Evolutionary conservation across 2,113 vertebrate species (phyloP), one percentile per base, ranked within the genome.

Genomic region (Corythornis madagascariensis): DNA sequence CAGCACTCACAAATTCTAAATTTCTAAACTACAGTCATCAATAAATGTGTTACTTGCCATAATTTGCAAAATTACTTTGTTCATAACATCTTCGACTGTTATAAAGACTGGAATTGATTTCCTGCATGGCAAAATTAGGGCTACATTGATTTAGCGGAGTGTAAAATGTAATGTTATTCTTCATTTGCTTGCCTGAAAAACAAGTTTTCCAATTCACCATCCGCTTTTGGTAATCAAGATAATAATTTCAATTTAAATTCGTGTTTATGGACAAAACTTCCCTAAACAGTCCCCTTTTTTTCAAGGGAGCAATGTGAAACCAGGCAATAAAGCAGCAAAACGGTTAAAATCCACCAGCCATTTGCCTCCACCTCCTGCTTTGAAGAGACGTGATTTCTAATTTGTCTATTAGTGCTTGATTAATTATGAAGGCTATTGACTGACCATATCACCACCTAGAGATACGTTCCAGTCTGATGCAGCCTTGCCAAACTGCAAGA

Each of bases 41-140:
- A 98, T 98, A 98, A 98, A 98, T 92, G 96, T 94, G 97, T 97
- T 97, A 96, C 96, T 97, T 93, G 97, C 97, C 96, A 95, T 98
- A 97, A 98, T 98, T 97, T 97, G 97, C 94, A 88, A 97, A 98
- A 98, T 98, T 96, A 97, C 97, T 98, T 98, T 97, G 96, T 98
- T 97, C 97, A 96, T 97, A 98, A 97, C 97, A 97, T 97, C 98
- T 98, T 97, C 89, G 83, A 97, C 97, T 96, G 95, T 96, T 98
- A 96, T 96, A 97, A 98, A 97, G 97, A 97, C 96, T 82, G 91
- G 97, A 97, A 98, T 97, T 97, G 97, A 98, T 98, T 98, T 98
- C 97, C 96, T 97, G 95, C 42, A 35, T 84, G 84, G 96, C 95
- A 97, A 97, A 98, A 98, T 97, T 97, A 97, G 96, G 91, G 92